Evolutionary conservation across 2,113 vertebrate species (phyloP).

Genomic region (Guaruba guarouba): DNA sequence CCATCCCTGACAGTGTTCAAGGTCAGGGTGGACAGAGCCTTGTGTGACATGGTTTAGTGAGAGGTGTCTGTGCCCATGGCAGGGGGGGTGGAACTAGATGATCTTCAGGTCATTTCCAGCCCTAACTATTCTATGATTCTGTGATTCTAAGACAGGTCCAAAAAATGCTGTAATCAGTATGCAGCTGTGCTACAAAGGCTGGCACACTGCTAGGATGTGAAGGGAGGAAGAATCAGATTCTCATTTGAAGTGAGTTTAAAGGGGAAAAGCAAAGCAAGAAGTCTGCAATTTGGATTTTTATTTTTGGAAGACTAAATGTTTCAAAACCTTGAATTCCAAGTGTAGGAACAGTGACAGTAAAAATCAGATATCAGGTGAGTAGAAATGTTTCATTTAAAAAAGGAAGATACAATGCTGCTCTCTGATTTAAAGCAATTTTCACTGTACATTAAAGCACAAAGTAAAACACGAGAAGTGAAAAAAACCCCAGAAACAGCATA

Average conservation of each 20-base stretch:
- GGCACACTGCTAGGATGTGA: not conserved
- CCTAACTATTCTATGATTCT: not conserved
- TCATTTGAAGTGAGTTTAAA: not conserved
- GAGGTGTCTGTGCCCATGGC: too few species aligned
- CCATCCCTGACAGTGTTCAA: too few species aligned
- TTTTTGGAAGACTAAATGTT: not conserved
- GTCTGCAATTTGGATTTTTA: not conserved
- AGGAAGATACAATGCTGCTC: not conserved
- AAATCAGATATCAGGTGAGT: not conserved
- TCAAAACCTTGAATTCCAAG: not conserved
- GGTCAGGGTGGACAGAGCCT: too few species aligned
- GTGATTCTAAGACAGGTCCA: not conserved
- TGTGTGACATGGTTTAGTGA: too few species aligned
- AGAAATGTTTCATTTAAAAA: not conserved
- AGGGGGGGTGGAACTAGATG: not conserved
- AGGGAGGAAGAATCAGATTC: not conserved
- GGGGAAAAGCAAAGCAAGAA: not conserved
- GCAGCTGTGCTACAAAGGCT: not conserved
- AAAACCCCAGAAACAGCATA: not conserved
- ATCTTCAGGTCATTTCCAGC: not conserved
- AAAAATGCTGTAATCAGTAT: not conserved
- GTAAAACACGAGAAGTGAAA: not conserved
- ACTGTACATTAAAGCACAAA: not conserved
- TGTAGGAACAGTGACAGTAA: not conserved
- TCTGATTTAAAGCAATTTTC: not conserved